phyloP scores from a whole-genome alignment of 2,888 invertebrate genomes.

The Leptinotarsa peninsularis region DNA sequence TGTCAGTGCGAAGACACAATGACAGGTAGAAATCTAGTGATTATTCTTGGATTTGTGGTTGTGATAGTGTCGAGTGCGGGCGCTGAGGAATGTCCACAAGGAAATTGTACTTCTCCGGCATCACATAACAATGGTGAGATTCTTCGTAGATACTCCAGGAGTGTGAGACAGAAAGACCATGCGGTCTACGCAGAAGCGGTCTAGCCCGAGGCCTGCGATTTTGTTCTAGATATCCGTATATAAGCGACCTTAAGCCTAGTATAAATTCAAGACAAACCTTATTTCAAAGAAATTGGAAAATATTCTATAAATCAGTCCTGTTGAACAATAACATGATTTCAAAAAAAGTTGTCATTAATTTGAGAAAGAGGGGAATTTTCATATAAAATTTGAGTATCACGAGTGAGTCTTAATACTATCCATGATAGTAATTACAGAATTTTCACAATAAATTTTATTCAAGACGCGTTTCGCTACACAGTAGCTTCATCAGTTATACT shows the following conservation, averaged over 20 bases:
- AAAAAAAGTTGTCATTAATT: too few species aligned
- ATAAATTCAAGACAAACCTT: too few species aligned
- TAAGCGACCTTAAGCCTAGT: background rate
- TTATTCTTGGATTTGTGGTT: constrained; percentile 38
- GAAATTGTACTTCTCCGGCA: constrained; percentile 41
- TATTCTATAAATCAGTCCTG: too few species aligned
- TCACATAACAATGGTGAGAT: constrained; percentile 42
- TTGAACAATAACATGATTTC: too few species aligned
- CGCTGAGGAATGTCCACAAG: constrained; percentile 41
- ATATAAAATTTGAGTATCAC: too few species aligned
- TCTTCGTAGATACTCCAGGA: constrained; percentile 21
- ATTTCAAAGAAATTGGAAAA: too few species aligned
- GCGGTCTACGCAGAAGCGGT: background rate
- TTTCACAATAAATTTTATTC: too few species aligned
- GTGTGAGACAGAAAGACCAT: background rate
- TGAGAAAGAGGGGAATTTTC: too few species aligned
- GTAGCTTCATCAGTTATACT: too few species aligned
- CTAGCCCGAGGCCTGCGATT: background rate
- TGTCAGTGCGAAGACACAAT: constrained; percentile 28
- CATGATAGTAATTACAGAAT: too few species aligned
- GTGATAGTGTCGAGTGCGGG: constrained; percentile 39
- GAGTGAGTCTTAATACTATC: too few species aligned
- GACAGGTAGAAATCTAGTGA: constrained; percentile 42
- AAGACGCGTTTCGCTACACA: too few species aligned
- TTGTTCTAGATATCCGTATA: background rate